Base-by-base conservation (phyloP, 1,140 invertebrate species). In the Scaptomyza graminum region DNA sequence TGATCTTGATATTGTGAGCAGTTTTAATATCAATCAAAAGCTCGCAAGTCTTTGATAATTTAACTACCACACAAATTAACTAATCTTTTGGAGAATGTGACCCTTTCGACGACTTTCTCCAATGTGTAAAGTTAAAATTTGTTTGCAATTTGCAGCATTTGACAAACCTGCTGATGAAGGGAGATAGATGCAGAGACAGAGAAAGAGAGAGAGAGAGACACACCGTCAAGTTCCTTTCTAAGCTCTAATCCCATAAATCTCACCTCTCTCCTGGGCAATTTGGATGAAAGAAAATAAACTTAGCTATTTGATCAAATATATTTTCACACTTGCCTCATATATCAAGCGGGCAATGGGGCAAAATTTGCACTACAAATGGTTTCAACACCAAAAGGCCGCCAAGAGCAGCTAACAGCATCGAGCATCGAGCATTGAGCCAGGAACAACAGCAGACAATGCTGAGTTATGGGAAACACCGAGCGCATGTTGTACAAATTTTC, bases 281-380 rank as follows among this genome's bases (percentile, higher is more conserved):
- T 63, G 52, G 43, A 39, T 8, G 31, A 34, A 34, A 34, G 8
- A 34, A 9, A 34, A 64, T 69, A 41, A 69, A 56, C 57, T 76
- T 60, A 62, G 80, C 76, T 68, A 79, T 87, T 88, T 83, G 79
- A 88, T 88, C 79, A 88, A 88, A 88, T 88, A 88, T 88, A 88
- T 88, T 89, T 88, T 88, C 83, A 89, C 83, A 88, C 83, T 88
- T 88, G 84, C 84, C 79, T 83, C 83, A 88, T 89, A 88, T 89
- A 88, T 88, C 83, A 88, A 85, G 57, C 43, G 44, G 54, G 37
- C 66, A 75, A 78, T 66, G 66, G 69, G 80, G 80, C 73, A 74
- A 89, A 89, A 88, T 89, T 89, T 90, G 83, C 83, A 89, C 83
- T 89, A 89, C 84, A 89, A 89, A 89, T 89, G 84, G 84, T 89